A percentile compares a stretch with the other conserved stretches of the same genome.
Evolutionary conservation across 2,797 vertebrate species (phyloP).

Genomic region (Chaenodraco wilsoni): DNA sequence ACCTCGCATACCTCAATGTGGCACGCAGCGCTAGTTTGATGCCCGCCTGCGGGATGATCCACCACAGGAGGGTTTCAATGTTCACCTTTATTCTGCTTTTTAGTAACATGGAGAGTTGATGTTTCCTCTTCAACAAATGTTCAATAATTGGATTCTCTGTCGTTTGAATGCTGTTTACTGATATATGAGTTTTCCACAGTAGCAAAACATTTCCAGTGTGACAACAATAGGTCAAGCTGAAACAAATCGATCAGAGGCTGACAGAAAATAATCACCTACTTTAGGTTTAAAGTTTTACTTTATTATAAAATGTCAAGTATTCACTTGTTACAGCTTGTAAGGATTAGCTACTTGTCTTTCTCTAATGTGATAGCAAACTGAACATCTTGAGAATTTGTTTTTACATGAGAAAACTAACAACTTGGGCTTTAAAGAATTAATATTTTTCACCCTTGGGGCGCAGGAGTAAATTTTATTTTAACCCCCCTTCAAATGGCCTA

Average conservation of each 20-base stretch:
- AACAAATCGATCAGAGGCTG: background rate
- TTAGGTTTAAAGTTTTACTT: background rate
- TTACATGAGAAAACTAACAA: background rate
- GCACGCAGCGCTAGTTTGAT: slow-evolving; percentile 1
- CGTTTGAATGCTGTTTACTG: background rate
- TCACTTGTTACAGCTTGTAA: background rate
- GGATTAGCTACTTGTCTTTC: background rate
- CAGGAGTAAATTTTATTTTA: no score
- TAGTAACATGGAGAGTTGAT: background rate
- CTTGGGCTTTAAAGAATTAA: background rate
- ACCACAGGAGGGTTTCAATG: slow-evolving; percentile 44
- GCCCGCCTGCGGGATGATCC: slow-evolving; percentile 27
- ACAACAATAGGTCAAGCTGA: background rate
- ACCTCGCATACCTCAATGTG: slow-evolving; percentile 1
- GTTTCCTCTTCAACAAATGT: background rate
- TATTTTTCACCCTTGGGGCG: background rate
- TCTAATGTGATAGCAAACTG: no score
- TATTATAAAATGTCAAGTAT: background rate
- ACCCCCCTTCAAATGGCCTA: no score
- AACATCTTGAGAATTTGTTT: no score
- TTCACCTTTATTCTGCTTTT: background rate
- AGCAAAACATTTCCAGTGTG: background rate
- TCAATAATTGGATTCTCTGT: background rate
- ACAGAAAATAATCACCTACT: background rate
- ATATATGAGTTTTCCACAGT: background rate